These are phyloP conservation scores for Chiloscyllium punctatum DNA, from an alignment of 2,797 vertebrate genomes.

Conservation along the genomic window DNA sequence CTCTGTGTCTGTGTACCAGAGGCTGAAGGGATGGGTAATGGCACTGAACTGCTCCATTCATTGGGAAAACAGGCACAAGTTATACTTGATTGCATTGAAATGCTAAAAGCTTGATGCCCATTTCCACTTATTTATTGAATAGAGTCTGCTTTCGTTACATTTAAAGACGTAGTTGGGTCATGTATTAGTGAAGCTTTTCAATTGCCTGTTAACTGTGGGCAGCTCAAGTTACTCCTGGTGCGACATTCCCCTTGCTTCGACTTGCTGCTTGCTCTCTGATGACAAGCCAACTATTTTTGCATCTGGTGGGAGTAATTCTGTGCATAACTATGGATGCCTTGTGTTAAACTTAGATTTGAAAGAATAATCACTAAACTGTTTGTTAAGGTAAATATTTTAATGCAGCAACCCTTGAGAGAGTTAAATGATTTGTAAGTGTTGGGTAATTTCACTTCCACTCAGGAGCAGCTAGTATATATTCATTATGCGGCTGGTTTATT, in stretches of 20 bases:
- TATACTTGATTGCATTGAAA: constrained; percentile 19
- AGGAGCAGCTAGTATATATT: background rate
- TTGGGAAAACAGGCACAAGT: background rate
- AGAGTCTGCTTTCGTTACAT: background rate
- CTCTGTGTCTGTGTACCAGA: background rate
- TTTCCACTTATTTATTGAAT: background rate
- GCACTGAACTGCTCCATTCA: background rate
- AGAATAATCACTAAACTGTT: background rate
- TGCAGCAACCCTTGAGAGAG: background rate
- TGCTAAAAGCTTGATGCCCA: background rate
- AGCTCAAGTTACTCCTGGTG: background rate
- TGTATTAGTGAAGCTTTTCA: background rate
- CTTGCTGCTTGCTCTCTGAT: background rate
- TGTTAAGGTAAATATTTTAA: background rate
- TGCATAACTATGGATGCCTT: background rate
- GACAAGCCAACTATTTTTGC: background rate
- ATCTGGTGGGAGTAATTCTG: background rate
- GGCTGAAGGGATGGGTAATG: constrained; percentile 7
- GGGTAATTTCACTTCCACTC: background rate
- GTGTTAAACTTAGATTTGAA: constrained; percentile 16
- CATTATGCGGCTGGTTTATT: constrained; percentile 14
- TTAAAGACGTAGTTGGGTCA: background rate
- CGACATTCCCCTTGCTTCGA: background rate
- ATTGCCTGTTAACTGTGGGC: background rate
- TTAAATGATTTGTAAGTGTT: background rate